These are phyloP conservation scores for Frankliniella fusca DNA, from an alignment of 2,888 invertebrate species.

Conservation along the genomic window DNA sequence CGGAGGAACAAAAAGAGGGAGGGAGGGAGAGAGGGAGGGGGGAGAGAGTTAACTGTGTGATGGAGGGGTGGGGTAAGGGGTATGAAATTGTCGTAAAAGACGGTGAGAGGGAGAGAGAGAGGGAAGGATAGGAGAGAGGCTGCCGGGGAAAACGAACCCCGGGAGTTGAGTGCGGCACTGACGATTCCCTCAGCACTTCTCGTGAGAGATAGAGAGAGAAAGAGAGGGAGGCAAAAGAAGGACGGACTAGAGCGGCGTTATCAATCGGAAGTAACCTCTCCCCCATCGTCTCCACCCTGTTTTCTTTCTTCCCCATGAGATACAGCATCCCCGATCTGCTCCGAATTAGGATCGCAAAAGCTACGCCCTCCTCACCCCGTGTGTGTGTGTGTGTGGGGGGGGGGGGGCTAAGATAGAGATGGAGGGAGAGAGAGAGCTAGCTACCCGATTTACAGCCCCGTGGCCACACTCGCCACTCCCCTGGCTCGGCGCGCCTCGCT, in stretches of 20 bases:
- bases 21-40: neutral
- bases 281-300: neutral
- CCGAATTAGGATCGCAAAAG: slow-evolving; percentile 5
- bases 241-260: neutral
- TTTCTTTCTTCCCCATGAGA: slow-evolving; percentile 13
- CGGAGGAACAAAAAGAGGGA: neutral
- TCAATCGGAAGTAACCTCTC: neutral
- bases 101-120: neutral
- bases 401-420: neutral
- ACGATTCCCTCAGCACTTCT: slow-evolving; percentile 18
- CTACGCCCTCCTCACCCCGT: neutral
- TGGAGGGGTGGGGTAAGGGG: neutral
- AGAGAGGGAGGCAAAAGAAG: neutral
- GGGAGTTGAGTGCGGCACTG: neutral
- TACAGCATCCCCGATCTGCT: slow-evolving; percentile 6
- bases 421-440: too few species aligned
- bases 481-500: too few species aligned
- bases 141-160: neutral
- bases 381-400: neutral
- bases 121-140: neutral
- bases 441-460: too few species aligned
- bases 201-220: neutral
- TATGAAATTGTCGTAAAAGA: neutral
- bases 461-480: too few species aligned
- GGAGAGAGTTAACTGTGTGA: neutral